Base-by-base conservation (phyloP, 2,888 invertebrate genomes). In the Machimus atricapillus region DNA sequence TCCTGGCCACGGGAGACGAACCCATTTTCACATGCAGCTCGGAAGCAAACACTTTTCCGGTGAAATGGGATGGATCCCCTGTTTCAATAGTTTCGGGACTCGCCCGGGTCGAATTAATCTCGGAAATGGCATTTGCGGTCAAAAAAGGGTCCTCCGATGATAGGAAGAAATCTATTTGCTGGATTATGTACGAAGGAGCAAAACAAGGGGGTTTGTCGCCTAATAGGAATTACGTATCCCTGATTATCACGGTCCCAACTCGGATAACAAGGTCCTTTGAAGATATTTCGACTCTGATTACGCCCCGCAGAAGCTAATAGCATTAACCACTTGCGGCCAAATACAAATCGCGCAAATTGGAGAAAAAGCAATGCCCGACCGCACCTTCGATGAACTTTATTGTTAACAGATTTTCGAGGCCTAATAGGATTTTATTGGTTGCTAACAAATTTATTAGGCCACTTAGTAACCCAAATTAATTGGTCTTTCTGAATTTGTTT, bases 81-180 rank as follows among this genome's bases (percentile, higher is more conserved):
- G 23, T 78, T 78, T 78, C 78, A 78, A 78, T 78, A 78, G 78
- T 78, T 78, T 66, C 27, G 78, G 19, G 78, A 43, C 12, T 40
- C 78, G 37, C 19, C 23, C 78, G 37, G 23, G 43, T 34, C n/a
- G 23, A 78, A 78, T 78, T 78, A 78, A 78, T 78, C 78, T 78
- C 78, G 78, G 78, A 43, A 78, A 78, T 78, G 37, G 78, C 43
- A 19, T 78, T 43, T 78, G 78, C 23, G 78, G 37, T 66, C 40
- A 19, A 78, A 78, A 78, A 78, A 43, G 78, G 78, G 43, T 78
- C 43, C 78, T 40, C 14, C 1, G 43, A 78, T 40, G 78, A 78
- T 78, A 43, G 78, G 78, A 78, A 78, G 78, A 78, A 66, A 78
- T 78, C 78, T 78, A 78, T 78, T 78, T 78, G 23, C 78, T n/a